Evolutionary conservation across 2,113 vertebrate species (phyloP), one percentile per base, ranked within the genome.

Genomic region (Chaenocephalus aceratus): DNA sequence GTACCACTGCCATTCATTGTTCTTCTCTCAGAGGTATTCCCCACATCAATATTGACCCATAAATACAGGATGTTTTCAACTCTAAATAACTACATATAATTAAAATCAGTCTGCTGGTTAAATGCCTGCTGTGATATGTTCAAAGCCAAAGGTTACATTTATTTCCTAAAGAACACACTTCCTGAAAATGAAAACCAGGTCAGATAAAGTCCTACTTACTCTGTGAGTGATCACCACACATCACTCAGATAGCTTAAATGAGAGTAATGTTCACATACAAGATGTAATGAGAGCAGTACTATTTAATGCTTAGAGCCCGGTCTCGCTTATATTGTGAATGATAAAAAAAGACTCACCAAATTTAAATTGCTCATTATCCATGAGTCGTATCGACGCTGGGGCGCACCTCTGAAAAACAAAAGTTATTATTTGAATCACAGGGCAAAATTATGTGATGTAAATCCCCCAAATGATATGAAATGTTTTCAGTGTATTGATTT

Each of bases 341-440:
- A 36, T 58, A 13, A 58, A 60, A 89, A 0, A 59, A 44, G 70
- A 94, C 98, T 96, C 94, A 99, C 98, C 98, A 87, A 99, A 99
- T 77, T 98, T 96, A 94, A 99, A 99, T 63, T 99, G 98, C 65
- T 96, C 90, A 80, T 99, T 99, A 94, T 99, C 98, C 85, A 99
- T 97, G 79, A 99, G 97, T 54, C 98, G 96, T 94, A 99, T 97
- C 46, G 98, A 99, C 64, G 98, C 98, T 69, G 98, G 98, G 88
- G 98, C 97, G 95, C 98, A 99, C 83, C 98, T 96, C 98, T 99
- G 92, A 72, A 68, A 87, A 73, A 67, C 11, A 30, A n/a, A 66
- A 49, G 15, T 60, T 71, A 16, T 72, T 64, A 49, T 56, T 44
- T 46, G 1, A n/a, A 53, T 62, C 4, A 65, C 18, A 51, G 2